phyloP scores from a whole-genome alignment of 2,797 vertebrate genomes.

The Ciconia nigra region DNA sequence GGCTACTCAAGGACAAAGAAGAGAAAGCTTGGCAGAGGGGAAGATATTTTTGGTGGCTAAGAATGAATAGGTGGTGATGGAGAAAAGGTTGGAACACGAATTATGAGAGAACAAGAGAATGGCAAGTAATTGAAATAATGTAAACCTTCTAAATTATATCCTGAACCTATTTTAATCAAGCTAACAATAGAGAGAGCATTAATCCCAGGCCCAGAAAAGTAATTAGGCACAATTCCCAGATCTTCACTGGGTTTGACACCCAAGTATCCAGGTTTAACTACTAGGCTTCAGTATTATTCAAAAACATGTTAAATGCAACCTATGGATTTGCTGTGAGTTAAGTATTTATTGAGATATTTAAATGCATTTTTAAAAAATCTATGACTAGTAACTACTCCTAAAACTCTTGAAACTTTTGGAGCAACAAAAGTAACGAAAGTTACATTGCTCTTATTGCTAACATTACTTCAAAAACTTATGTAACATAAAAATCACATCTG shows the following conservation, averaged over 20 bases:
- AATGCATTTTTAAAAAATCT: neutral
- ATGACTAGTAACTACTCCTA: neutral
- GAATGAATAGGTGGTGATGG: neutral
- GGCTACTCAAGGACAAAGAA: neutral
- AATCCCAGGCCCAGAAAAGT: neutral
- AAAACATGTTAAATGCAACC: neutral
- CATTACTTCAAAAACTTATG: fast-evolving
- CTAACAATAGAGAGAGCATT: neutral
- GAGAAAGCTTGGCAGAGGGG: neutral
- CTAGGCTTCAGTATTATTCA: neutral
- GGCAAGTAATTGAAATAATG: neutral
- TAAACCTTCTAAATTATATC: neutral
- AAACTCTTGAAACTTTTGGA: neutral
- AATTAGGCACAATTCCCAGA: neutral
- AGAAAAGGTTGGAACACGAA: neutral
- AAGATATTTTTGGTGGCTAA: neutral
- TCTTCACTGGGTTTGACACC: neutral
- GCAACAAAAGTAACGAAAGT: neutral
- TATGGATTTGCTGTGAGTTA: neutral
- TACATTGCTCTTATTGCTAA: neutral
- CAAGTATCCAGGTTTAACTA: neutral
- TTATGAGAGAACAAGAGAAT: neutral
- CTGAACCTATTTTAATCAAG: neutral
- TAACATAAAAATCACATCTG: fast-evolving
- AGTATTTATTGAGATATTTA: neutral